A percentile compares a stretch with the other conserved stretches of the same genome.
Conservation (phyloP, 1,140 invertebrate genomes). For the Drosophila serrata region DNA sequence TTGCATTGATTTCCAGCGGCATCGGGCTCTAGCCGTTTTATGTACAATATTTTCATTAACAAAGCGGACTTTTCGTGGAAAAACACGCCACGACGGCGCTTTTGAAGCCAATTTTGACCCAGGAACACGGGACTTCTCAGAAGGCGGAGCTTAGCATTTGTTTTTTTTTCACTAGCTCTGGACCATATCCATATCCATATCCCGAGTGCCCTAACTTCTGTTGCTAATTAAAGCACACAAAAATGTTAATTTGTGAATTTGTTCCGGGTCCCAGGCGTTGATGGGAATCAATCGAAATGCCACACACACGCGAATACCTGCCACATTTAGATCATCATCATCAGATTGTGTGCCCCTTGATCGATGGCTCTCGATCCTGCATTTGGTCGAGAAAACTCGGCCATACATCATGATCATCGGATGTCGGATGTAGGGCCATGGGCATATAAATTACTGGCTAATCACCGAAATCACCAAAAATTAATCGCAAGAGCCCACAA, state of each 20-base stretch:
- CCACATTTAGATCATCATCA: slow-evolving; percentile 32
- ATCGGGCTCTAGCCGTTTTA: slow-evolving; percentile 47
- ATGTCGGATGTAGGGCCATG: slow-evolving; percentile 13
- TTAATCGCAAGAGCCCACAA: slow-evolving; percentile 69
- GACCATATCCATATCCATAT: slow-evolving; percentile 5
- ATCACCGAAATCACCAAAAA: slow-evolving; percentile 55
- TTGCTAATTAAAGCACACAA: slow-evolving; percentile 66
- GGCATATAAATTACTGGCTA: slow-evolving; percentile 73
- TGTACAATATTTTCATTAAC: slow-evolving; percentile 70
- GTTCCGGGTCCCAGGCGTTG: slow-evolving; percentile 48
- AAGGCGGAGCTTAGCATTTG: slow-evolving; percentile 20
- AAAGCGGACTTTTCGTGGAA: slow-evolving; percentile 72
- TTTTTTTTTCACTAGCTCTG: slow-evolving; percentile 1
- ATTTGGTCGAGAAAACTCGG: slow-evolving; percentile 34
- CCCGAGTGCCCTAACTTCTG: slow-evolving; percentile 22
- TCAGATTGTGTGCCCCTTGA: slow-evolving; percentile 46
- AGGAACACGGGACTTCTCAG: slow-evolving; percentile 31
- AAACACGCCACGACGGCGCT: slow-evolving; percentile 60
- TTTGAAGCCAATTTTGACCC: slow-evolving; percentile 55
- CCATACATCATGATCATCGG: slow-evolving; percentile 37
- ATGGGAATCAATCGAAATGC: slow-evolving; percentile 47
- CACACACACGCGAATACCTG: slow-evolving; percentile 50
- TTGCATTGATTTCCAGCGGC: slow-evolving; percentile 63
- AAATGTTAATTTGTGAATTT: slow-evolving; percentile 66
- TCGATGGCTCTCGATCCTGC: slow-evolving; percentile 48